Evolutionary conservation across 2,797 vertebrate genomes (phyloP).

Genomic region (Anabacerthia variegaticeps): DNA sequence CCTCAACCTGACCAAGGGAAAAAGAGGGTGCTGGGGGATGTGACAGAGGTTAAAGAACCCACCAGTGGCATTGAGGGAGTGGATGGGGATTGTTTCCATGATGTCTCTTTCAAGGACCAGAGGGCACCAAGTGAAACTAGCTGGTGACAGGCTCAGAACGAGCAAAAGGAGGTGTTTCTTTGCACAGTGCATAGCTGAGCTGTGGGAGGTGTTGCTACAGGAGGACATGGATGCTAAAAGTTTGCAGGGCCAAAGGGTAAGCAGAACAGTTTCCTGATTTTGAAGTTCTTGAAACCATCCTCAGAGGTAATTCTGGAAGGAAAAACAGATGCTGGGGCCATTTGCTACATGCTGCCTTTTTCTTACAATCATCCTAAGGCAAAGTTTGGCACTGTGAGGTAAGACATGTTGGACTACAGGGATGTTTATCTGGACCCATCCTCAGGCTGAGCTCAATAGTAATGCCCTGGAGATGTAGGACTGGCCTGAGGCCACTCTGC

Average conservation of each 20-base stretch:
- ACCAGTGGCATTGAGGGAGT: background rate
- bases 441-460: rapidly evolving
- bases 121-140: background rate
- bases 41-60: background rate
- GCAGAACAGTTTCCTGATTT: background rate
- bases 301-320: background rate
- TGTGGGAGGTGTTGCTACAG: background rate
- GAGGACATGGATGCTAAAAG: background rate
- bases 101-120: background rate
- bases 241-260: background rate
- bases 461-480: background rate
- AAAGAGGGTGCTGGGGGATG: background rate
- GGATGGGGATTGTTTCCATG: background rate
- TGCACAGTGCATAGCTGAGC: rapidly evolving
- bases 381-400: background rate
- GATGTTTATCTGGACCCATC: background rate
- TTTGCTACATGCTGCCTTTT: background rate
- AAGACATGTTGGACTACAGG: background rate
- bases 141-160: background rate
- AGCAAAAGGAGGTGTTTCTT: background rate
- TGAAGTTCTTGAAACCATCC: background rate
- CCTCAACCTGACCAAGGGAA: background rate
- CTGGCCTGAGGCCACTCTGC: background rate
- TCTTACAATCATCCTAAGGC: background rate
- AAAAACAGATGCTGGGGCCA: background rate